These are phyloP conservation scores for Antheraea yamamai DNA, from an alignment of 2,888 invertebrate species.

Conservation along the genomic window DNA sequence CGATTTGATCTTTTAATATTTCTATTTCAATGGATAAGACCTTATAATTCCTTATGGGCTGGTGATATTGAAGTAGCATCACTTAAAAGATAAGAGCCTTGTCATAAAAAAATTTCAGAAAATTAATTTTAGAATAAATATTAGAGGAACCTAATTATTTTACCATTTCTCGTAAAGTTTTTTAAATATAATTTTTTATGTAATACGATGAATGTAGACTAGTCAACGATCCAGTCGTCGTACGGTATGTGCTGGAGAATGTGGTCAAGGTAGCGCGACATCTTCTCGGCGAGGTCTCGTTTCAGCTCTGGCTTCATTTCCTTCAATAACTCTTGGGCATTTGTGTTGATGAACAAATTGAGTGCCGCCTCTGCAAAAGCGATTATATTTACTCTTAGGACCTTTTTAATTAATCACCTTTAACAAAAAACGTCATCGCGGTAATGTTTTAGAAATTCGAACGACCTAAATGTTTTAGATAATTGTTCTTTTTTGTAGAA, in stretches of 20 bases:
- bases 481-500: too few relatives aligned
- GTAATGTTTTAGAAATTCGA: too few relatives aligned
- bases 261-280: constrained; percentile 88
- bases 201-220: constrained; percentile 27
- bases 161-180: background rate
- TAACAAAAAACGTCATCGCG: background rate
- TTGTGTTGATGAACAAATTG: constrained; percentile 93
- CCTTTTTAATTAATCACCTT: background rate
- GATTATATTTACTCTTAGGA: background rate
- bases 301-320: constrained; percentile 94
- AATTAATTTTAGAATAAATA: background rate
- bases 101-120: too few relatives aligned
- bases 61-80: too few relatives aligned
- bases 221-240: constrained; percentile 87
- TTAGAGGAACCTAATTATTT: constrained; percentile 4
- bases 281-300: constrained; percentile 87
- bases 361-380: constrained; percentile 87
- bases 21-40: too few relatives aligned
- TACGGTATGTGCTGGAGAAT: constrained; percentile 89
- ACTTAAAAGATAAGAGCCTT: too few relatives aligned
- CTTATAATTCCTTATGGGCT: too few relatives aligned
- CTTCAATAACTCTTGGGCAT: constrained; percentile 90
- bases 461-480: too few relatives aligned
- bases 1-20: too few relatives aligned
- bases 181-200: constrained; percentile 14